A percentile compares a stretch with the other conserved stretches of the same genome.
Evolutionary conservation across 1,140 invertebrate genomes (phyloP).

Genomic region (Drosophila parabipectinata): DNA sequence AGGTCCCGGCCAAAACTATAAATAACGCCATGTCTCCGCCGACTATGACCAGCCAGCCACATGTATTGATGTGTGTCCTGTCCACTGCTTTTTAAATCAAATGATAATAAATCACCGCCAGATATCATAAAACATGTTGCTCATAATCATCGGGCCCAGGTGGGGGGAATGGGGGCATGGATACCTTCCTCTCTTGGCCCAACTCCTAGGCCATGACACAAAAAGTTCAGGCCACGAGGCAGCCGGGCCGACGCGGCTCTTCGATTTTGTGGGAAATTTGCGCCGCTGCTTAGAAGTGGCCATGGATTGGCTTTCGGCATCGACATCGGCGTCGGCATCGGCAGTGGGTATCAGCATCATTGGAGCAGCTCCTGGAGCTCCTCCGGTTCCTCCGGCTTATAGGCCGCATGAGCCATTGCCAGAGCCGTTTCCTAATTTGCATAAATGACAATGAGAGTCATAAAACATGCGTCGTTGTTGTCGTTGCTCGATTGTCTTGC

Average conservation of each 20-base stretch:
- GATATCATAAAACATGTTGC: constrained; percentile 84
- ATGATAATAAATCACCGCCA: constrained; percentile 84
- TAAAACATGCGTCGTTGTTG: constrained; percentile 83
- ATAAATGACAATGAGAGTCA: constrained; percentile 83
- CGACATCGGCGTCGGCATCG: constrained; percentile 25
- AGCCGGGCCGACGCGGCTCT: not conserved
- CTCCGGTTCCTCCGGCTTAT: constrained; percentile 33
- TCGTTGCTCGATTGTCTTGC: constrained; percentile 66
- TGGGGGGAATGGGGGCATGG: constrained; percentile 22
- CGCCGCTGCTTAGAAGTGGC: constrained; percentile 68
- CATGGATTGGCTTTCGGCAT: constrained; percentile 35
- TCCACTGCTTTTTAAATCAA: constrained; percentile 84
- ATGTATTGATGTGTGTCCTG: constrained; percentile 79
- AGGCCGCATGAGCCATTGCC: constrained; percentile 41
- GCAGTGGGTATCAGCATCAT: constrained; percentile 23
- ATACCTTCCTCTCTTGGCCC: not conserved
- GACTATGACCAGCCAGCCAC: constrained; percentile 46
- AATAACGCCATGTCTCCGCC: constrained; percentile 65
- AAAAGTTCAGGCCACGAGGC: constrained; percentile 54
- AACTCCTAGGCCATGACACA: constrained; percentile 53
- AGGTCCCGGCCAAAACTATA: constrained; percentile 65
- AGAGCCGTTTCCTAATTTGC: constrained; percentile 73
- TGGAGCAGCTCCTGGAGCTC: constrained; percentile 14
- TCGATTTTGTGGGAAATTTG: constrained; percentile 68
- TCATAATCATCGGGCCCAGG: constrained; percentile 62